Base-by-base conservation (phyloP, 2,113 vertebrate genomes). In the Archocentrus centrarchus region DNA sequence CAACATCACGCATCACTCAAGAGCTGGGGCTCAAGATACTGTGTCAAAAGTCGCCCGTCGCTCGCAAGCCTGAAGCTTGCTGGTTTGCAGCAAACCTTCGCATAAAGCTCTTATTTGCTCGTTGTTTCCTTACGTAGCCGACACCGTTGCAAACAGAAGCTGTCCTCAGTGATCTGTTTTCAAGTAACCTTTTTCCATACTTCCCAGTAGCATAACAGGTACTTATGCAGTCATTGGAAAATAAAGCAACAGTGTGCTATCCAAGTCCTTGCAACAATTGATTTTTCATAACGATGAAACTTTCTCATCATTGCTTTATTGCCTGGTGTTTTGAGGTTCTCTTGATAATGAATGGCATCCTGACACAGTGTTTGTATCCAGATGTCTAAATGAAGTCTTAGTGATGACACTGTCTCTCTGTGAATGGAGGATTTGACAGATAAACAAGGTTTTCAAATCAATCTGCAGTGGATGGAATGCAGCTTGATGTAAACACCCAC, bases 21-120 rank as follows among this genome's bases (percentile, higher is more conserved):
- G 47, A 55, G 47, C 47, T 73, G 47, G 20, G 68, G 17, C 47
- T 73, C 18, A 73, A 50, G 68, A 73, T 32, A 4, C 37, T 44
- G 58, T 30, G 0, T 2, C 37, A 27, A 24, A 13, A 27, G 22
- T 47, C 37, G 24, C 39, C 3, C 59, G 14, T n/a, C 3, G 0
- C 58, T 60, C 18, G 22, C 27, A 62, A 62, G 44, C 77, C 41
- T 24, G 59, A 79, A 62, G 20, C 41, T 35, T 50, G 0, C 30
- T 55, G 44, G 61, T 53, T 37, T 37, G 30, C 4, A 24, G 13
- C 47, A 39, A 39, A 63, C 30, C 17, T 15, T 37, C 55, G n/a
- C 50, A n/a, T 24, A 0, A 13, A 37, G 44, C 27, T 37, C 59
- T 44, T 14, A 22, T 62, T 53, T 50, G 17, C 2, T 4, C 50